Base-by-base conservation (phyloP, 2,888 invertebrate species). In the Pardosa pseudoannulata region DNA sequence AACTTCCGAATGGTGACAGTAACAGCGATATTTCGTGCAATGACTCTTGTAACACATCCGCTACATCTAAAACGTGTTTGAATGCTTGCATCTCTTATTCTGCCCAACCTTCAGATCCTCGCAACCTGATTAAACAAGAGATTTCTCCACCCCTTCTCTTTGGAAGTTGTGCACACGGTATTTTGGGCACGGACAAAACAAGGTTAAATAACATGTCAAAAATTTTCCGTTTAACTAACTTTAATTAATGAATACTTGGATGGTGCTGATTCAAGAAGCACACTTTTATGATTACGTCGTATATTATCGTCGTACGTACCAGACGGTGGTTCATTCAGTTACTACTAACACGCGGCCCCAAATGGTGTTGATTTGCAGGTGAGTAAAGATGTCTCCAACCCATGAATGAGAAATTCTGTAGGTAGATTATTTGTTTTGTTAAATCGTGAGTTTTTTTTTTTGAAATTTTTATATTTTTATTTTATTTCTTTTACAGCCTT, bases 191-290 rank as follows among this genome's bases (percentile, higher is more conserved):
- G 16, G 23, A 56, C 56, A 56, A n/a, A n/a, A 23, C 19, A 56
- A 56, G 56, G 56, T 56, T 19, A 56, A 23, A 23, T 23, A 56
- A 56, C 23, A 56, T 23, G 3, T 36, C 36, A 7, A 5, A 9
- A 7, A 36, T 36, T 7, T 9, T 7, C 36, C 5, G 9, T 5
- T 46, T 39, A 70, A 31, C 65, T 65, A 19, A 27, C 64, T 65
- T 80, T 74, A 80, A 80, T 80, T 74, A 80, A 50, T 6, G 27
- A 68, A 27, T 80, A 80, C 80, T 72, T 29, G 68, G 80, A 80
- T 74, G 68, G 39, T 72, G 50, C 19, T 56, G 36, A 64, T 81
- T 74, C 62, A 28, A 23, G 5, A 1, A 23, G 23, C 56, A 19
- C 56, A 56, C 56, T 6, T 23, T n/a, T n/a, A n/a, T n/a, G n/a